Percentiles rank a stretch among this genome's conserved stretches.
Evolutionary conservation across 1,140 invertebrate species (phyloP).

Genomic region (Anagrus nilaparvatae): DNA sequence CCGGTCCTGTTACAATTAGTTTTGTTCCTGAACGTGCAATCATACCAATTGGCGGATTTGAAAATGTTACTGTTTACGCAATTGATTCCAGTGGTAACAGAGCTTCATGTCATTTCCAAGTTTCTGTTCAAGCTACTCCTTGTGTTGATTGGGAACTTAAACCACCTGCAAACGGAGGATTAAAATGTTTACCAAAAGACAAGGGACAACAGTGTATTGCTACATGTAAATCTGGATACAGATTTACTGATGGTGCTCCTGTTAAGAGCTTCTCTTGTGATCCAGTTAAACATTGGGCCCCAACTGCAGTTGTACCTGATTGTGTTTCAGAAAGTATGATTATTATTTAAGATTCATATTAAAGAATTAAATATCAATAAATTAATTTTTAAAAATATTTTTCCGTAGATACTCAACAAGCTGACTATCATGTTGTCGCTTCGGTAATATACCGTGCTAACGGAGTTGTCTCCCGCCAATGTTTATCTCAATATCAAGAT

Average conservation of each 20-base stretch:
- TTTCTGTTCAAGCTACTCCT: slow-evolving; percentile 83
- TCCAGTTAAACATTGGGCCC: slow-evolving; percentile 66
- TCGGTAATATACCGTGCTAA: slow-evolving; percentile 83
- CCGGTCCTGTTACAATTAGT: slow-evolving; percentile 72
- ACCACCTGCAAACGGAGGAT: slow-evolving; percentile 74
- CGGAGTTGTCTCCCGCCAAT: slow-evolving; percentile 72
- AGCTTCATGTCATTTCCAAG: slow-evolving; percentile 89
- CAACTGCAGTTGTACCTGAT: slow-evolving; percentile 79
- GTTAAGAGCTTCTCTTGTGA: slow-evolving; percentile 80
- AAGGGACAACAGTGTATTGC: slow-evolving; percentile 80
- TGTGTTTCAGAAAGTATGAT: slow-evolving; percentile 80
- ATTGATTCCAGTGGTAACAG: slow-evolving; percentile 82
- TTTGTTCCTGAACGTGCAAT: slow-evolving; percentile 79
- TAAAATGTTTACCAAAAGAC: slow-evolving; percentile 77
- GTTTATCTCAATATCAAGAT: slow-evolving; percentile 78
- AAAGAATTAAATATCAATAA: too few relatives aligned
- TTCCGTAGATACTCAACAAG: slow-evolving; percentile 75
- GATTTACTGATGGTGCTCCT: slow-evolving; percentile 84
- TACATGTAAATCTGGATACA: slow-evolving; percentile 80
- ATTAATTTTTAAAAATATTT: slow-evolving; percentile 13
- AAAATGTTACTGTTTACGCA: slow-evolving; percentile 89
- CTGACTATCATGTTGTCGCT: slow-evolving; percentile 83
- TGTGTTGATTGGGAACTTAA: slow-evolving; percentile 91
- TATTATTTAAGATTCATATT: neutral
- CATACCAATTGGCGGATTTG: slow-evolving; percentile 81